These are phyloP conservation scores for Dasyprocta punctata DNA, from an alignment of 2,113 vertebrate genomes.

Conservation along the genomic window DNA sequence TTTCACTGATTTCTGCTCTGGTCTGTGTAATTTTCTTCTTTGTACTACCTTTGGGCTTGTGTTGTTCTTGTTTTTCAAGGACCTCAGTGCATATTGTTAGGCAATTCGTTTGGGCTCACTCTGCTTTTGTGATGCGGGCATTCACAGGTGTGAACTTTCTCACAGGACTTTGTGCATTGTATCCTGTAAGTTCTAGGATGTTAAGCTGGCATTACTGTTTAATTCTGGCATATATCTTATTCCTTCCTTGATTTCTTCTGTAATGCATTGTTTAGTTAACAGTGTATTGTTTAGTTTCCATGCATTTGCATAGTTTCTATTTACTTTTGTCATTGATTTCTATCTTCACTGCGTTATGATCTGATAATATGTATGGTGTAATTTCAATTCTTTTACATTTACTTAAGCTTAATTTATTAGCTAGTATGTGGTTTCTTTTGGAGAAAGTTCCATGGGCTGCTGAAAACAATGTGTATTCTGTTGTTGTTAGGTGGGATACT, in stretches of 20 bases:
- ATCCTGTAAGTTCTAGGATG: neutral
- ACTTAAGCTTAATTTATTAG: too few relatives aligned
- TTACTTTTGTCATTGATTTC: too few relatives aligned
- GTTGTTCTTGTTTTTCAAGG: neutral
- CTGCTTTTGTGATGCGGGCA: neutral
- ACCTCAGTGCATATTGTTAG: neutral
- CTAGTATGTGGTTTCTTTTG: too few relatives aligned
- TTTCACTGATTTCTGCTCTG: too few relatives aligned
- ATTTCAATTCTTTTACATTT: too few relatives aligned
- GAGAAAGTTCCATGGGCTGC: neutral
- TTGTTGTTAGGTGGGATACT: too few relatives aligned
- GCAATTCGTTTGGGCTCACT: neutral
- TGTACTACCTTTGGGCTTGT: neutral
- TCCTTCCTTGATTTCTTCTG: neutral
- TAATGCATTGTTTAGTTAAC: neutral
- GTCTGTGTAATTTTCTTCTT: neutral
- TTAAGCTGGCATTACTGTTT: neutral
- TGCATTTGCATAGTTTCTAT: too few relatives aligned
- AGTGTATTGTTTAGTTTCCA: too few relatives aligned
- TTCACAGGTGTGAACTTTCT: neutral
- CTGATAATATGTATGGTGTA: too few relatives aligned
- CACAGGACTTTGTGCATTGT: neutral
- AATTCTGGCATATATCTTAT: neutral
- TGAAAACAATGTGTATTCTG: neutral
- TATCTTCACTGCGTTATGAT: too few relatives aligned